Evolutionary conservation across 2,888 invertebrate species (phyloP).

Genomic region (Agapostemon virescens): DNA sequence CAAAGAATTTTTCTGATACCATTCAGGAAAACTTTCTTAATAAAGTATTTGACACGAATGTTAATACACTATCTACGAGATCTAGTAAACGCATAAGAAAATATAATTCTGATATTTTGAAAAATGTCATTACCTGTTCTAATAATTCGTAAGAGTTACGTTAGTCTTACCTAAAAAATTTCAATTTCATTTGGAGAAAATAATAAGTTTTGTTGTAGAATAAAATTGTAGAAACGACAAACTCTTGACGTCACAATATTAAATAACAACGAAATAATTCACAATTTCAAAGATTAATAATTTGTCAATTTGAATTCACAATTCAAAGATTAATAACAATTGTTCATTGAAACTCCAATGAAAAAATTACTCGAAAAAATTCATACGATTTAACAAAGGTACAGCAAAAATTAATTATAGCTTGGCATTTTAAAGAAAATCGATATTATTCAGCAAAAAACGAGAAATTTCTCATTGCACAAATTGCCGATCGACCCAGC

Average conservation of each 20-base stretch:
- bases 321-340: no score
- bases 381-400: background rate
- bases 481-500: background rate
- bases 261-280: no score
- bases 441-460: no score
- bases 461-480: background rate
- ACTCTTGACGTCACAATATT: no score
- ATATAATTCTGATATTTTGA: background rate
- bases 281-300: no score
- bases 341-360: no score
- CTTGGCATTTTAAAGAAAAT: background rate
- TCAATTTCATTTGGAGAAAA: no score
- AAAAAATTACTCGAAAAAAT: background rate
- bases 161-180: no score
- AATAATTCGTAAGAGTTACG: no score
- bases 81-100: background rate
- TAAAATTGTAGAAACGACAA: no score
- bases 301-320: no score
- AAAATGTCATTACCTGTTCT: background rate
- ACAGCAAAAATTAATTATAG: background rate
- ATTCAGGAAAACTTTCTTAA: background rate
- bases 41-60: background rate
- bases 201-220: no score
- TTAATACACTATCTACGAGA: background rate
- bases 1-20: background rate